Conservation (phyloP, 2,797 vertebrate genomes). For the Siniperca undulata region DNA sequence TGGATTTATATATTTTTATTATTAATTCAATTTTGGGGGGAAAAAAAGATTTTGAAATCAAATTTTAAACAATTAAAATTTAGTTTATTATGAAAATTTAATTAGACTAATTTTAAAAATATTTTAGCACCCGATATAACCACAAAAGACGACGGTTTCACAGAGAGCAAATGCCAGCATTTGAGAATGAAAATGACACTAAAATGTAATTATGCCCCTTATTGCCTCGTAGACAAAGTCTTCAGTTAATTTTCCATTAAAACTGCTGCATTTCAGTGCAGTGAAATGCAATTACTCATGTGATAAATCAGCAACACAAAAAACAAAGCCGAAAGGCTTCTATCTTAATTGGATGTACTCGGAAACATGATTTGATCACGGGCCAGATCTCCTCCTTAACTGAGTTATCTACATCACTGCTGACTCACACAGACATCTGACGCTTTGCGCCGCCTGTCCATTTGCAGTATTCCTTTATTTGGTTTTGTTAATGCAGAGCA, state of each 20-base stretch:
- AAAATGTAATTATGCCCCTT: background rate
- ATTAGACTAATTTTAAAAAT: background rate
- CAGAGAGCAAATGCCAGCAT: too few species aligned
- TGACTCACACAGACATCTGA: conserved; percentile 49
- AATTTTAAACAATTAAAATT: background rate
- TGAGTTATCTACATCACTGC: conserved; percentile 17
- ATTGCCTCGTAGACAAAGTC: background rate
- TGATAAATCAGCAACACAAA: conserved; percentile 7
- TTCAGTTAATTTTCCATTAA: background rate
- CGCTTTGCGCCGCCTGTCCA: conserved; percentile 15
- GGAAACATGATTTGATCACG: conserved; percentile 14
- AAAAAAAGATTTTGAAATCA: background rate
- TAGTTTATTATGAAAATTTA: background rate
- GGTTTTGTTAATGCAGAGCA: background rate
- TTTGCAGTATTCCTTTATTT: background rate
- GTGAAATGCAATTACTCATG: background rate
- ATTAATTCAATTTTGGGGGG: background rate
- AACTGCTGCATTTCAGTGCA: background rate
- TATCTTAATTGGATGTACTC: conserved; percentile 9
- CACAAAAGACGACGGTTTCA: background rate
- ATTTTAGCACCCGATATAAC: background rate
- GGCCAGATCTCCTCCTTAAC: conserved; percentile 35
- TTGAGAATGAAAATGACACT: too few species aligned
- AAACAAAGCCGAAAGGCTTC: background rate
- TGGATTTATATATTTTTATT: background rate